Evolutionary conservation across 2,888 invertebrate genomes (phyloP), one percentile per base, ranked within the genome.

Genomic region (Trypoxylon attenuatum): DNA sequence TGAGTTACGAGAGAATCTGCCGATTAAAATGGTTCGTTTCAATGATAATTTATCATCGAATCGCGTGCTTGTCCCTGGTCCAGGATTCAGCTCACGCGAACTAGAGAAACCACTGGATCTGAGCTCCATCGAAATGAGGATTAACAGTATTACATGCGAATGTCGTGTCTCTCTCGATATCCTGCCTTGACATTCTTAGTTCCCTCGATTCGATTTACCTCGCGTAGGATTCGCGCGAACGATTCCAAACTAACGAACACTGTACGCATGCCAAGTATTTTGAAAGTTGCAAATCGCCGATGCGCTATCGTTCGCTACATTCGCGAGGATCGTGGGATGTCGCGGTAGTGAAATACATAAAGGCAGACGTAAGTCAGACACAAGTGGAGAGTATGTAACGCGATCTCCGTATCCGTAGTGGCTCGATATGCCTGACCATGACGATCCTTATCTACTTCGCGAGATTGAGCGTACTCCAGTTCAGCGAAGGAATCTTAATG

Each of bases 171-270:
- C 46, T 19, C n/a, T n/a, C n/a, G n/a, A n/a, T n/a, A 2, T 10
- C n/a, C 33, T 33, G 33, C 56, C 59, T 64, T 69, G 64, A 60
- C 59, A 69, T 60, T 69, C 53, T 54, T 53, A n/a, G 0, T 10
- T 22, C 46, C 1, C 49, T 8, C 15, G 16, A 47, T 8, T 22
- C 16, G 41, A 52, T 38, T 43, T 42, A 25, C 47, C 13, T 46
- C 41, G 43, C 38, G 25, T 13, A 25, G 16, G 33, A 46, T 10
- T 1, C 15, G 16, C 21, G 3, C 3, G 21, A 43, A 6, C 2
- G 13, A 41, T 51, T 16, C 5, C 15, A 27, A 49, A 2, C 5
- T 8, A 2, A 16, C 8, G 3, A 15, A 18, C 18, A 22, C 16
- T 5, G 18, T 19, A 3, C 19, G 5, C 4, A n/a, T n/a, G 38